Evolutionary conservation across 1,140 invertebrate genomes (phyloP).

Genomic region (Leptoteleia sp.): DNA sequence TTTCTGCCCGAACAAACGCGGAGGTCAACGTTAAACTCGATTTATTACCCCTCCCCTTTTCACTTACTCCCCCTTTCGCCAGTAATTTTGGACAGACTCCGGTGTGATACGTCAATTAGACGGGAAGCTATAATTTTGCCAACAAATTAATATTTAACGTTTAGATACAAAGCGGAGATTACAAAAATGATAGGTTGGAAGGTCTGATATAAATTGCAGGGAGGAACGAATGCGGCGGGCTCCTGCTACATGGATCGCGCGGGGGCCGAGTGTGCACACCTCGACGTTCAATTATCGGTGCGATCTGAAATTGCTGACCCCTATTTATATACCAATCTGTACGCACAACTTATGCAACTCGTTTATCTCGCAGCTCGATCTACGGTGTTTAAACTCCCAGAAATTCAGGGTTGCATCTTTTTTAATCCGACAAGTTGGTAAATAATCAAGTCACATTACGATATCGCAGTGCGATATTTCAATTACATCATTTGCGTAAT

Average conservation of each 20-base stretch:
- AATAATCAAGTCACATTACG: no score
- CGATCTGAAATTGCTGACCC: slow-evolving; percentile 47
- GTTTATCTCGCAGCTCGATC: slow-evolving; percentile 8
- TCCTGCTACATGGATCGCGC: slow-evolving; percentile 30
- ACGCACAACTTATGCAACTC: slow-evolving; percentile 31
- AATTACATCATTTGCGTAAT: no score
- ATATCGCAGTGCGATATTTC: no score
- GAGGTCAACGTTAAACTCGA: not conserved
- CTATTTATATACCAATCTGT: slow-evolving; percentile 47
- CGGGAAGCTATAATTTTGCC: slow-evolving; percentile 24
- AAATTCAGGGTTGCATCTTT: no score
- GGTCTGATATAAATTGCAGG: slow-evolving; percentile 20
- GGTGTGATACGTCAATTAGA: slow-evolving; percentile 34
- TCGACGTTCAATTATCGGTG: slow-evolving; percentile 32
- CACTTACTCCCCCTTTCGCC: no score
- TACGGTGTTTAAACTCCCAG: not conserved
- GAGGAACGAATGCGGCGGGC: slow-evolving; percentile 1
- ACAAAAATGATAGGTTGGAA: slow-evolving; percentile 41
- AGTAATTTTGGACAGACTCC: not conserved
- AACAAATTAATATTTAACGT: slow-evolving; percentile 46
- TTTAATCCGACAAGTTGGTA: no score
- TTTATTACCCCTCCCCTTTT: not conserved
- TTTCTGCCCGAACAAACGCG: not conserved
- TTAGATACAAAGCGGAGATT: slow-evolving; percentile 27
- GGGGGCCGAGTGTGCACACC: not conserved